Evolutionary conservation across 2,113 vertebrate genomes (phyloP).

Genomic region (Calypte anna): DNA sequence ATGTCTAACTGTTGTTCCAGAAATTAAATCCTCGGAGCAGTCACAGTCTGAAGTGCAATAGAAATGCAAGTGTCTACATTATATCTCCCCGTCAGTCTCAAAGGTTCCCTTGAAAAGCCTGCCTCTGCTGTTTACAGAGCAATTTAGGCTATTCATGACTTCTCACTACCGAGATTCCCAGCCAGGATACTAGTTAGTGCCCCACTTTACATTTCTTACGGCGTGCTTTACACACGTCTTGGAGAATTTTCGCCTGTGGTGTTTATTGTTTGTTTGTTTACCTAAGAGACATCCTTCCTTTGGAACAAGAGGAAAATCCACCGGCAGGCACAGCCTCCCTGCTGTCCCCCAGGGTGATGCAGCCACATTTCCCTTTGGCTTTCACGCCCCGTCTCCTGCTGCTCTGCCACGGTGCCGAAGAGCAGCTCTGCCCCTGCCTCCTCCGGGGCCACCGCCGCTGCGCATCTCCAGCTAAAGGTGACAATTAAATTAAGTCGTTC

Average conservation of each 20-base stretch:
- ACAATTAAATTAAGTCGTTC: neutral
- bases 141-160: neutral
- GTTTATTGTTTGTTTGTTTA: neutral
- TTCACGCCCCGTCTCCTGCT: neutral
- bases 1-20: neutral
- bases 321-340: neutral
- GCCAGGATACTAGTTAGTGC: neutral
- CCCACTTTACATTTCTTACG: neutral
- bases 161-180: neutral
- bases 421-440: rapidly evolving
- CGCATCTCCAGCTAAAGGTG: neutral
- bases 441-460: neutral
- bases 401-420: rapidly evolving
- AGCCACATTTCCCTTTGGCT: neutral
- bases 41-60: neutral
- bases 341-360: neutral
- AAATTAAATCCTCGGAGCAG: neutral
- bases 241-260: neutral
- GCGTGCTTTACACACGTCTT: rapidly evolving
- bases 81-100: neutral
- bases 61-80: rapidly evolving
- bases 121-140: neutral
- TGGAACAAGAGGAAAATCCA: neutral
- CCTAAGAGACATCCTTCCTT: neutral
- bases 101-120: neutral